Evolutionary conservation across 2,113 vertebrate species (phyloP).

Genomic region (Anhinga rufa): DNA sequence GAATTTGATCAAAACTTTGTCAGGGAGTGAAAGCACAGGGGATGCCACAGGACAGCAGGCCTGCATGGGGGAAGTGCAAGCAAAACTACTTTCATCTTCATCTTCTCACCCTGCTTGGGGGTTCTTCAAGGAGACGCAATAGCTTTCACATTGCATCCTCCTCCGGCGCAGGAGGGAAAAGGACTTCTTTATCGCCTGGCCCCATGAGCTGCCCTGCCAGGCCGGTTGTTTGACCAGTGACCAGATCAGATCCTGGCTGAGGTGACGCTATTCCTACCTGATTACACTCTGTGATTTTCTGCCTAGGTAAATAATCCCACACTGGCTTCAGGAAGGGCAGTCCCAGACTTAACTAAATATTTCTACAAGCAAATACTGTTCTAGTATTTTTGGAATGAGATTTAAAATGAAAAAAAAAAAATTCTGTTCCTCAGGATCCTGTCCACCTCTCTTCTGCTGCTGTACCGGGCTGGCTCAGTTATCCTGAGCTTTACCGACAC

Average conservation of each 20-base stretch:
- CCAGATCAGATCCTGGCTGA: not conserved
- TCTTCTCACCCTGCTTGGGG: not conserved
- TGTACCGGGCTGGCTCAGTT: not conserved
- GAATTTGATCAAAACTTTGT: not conserved
- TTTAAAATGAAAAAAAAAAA: not conserved
- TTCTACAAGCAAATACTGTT: not conserved
- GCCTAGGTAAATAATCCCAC: not conserved
- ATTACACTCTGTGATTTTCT: not conserved
- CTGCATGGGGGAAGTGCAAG: accelerated
- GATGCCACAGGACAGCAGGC: not conserved
- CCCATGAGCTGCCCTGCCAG: accelerated
- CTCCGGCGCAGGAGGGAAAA: not conserved
- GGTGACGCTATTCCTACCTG: not conserved
- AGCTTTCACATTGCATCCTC: not conserved
- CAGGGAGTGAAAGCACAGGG: not conserved
- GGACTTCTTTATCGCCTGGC: not conserved
- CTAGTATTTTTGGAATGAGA: not conserved
- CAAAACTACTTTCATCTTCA: not conserved
- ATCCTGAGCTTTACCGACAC: not conserved
- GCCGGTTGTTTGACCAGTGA: not conserved
- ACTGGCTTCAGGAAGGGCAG: not conserved
- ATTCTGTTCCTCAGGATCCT: not conserved
- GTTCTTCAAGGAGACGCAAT: not conserved
- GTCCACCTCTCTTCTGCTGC: not conserved
- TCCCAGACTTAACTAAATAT: not conserved